These are phyloP conservation scores for Ormyrus labotus DNA, from an alignment of 2,888 invertebrate species.

Conservation along the genomic window DNA sequence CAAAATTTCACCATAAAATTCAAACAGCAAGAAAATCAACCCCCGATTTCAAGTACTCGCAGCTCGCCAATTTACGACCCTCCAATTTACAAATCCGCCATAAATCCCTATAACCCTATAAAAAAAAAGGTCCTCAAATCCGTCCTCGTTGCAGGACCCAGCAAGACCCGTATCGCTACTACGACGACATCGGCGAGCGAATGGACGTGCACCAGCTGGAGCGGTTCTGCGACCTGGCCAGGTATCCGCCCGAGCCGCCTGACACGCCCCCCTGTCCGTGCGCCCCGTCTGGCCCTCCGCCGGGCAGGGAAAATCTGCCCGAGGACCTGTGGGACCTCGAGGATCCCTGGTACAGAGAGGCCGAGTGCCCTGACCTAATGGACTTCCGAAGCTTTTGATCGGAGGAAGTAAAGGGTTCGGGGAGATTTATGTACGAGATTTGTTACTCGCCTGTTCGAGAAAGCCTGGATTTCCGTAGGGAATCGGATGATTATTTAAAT, in stretches of 20 bases:
- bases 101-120: too few species aligned
- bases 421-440: neutral
- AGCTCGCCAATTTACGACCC: neutral
- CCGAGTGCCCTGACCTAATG: constrained; percentile 62
- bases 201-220: constrained; percentile 63
- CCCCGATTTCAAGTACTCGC: neutral
- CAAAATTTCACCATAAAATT: too few species aligned
- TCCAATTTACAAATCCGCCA: neutral
- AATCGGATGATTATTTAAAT: neutral
- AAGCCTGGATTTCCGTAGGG: neutral
- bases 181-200: neutral
- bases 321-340: constrained; percentile 68
- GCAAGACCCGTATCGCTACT: constrained; percentile 31
- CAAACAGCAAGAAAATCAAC: neutral
- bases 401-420: too few species aligned
- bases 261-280: neutral
- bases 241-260: constrained; percentile 59
- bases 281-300: constrained; percentile 56
- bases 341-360: constrained; percentile 66
- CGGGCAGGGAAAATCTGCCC: constrained; percentile 61
- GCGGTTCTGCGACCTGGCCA: constrained; percentile 64
- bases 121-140: too few species aligned
- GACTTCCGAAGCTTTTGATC: constrained; percentile 34
- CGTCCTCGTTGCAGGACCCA: neutral
- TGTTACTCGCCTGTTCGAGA: neutral